These are phyloP conservation scores for Fissipunctia ypsillon DNA, from an alignment of 2,888 invertebrate species.

Conservation along the genomic window DNA sequence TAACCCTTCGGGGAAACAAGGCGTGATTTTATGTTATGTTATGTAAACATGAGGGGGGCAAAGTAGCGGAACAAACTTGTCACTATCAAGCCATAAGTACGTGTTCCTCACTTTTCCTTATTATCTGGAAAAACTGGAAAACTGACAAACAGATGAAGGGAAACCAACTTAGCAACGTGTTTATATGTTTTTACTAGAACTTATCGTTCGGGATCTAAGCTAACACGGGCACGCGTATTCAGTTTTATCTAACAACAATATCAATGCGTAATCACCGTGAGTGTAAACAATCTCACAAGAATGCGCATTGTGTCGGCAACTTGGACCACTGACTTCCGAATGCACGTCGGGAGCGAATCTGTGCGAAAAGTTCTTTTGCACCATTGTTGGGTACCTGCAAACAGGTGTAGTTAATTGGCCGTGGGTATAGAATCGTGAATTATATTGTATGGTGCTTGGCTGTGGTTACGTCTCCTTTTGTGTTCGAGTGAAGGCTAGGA, in stretches of 20 bases:
- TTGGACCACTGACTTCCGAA: constrained; percentile 77
- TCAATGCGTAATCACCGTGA: constrained; percentile 56
- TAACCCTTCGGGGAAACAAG: too few relatives aligned
- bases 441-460: constrained; percentile 47
- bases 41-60: too few relatives aligned
- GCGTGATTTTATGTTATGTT: too few relatives aligned
- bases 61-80: constrained; percentile 27
- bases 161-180: constrained; percentile 13
- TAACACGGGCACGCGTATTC: constrained; percentile 19
- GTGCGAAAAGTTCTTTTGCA: constrained; percentile 67
- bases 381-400: constrained; percentile 62
- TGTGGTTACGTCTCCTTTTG: constrained; percentile 62
- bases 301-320: constrained; percentile 78
- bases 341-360: constrained; percentile 58
- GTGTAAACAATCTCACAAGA: constrained; percentile 73
- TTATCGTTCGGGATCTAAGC: constrained; percentile 35
- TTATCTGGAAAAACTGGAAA: constrained; percentile 28
- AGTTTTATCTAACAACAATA: constrained; percentile 61
- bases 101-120: constrained; percentile 43
- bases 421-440: constrained; percentile 59
- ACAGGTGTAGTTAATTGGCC: constrained; percentile 64
- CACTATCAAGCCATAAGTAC: constrained; percentile 20
- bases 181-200: constrained; percentile 19
- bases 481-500: constrained; percentile 59
- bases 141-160: constrained; percentile 22